Conservation (phyloP, 2,888 invertebrate genomes). For the Cosmia trapezina region DNA sequence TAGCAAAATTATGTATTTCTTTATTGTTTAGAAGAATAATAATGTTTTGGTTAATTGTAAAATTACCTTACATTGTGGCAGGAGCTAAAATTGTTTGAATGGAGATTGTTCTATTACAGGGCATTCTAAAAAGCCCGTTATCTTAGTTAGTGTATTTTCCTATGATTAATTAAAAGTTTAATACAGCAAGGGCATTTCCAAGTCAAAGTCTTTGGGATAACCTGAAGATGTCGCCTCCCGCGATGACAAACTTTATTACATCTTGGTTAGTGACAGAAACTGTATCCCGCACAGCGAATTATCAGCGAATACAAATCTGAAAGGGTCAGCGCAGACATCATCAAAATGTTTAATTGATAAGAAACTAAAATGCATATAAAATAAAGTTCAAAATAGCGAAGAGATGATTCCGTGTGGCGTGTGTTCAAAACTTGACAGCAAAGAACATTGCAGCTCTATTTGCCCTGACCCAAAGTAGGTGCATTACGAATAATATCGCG, state of each 20-base stretch:
- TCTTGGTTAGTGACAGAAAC: not conserved
- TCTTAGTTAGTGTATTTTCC: not conserved
- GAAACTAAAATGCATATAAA: not conserved
- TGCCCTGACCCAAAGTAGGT: not conserved
- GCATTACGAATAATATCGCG: not conserved
- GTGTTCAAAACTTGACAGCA: not conserved
- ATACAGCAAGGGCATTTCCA: slow-evolving; percentile 15
- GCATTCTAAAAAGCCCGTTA: slow-evolving; percentile 1
- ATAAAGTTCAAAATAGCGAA: slow-evolving; percentile 8
- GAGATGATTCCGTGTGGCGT: not conserved
- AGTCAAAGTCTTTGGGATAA: not conserved
- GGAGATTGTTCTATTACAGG: not conserved
- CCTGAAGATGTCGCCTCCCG: not conserved
- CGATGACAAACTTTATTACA: not conserved
- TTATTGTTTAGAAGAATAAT: slow-evolving; percentile 2
- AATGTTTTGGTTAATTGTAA: slow-evolving; percentile 8
- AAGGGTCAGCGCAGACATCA: not conserved
- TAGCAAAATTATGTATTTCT: slow-evolving; percentile 30
- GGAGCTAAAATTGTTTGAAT: not conserved
- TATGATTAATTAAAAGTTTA: slow-evolving; percentile 7
- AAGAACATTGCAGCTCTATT: not conserved
- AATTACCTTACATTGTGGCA: slow-evolving; percentile 3
- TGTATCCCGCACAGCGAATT: not conserved
- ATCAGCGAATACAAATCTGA: not conserved
- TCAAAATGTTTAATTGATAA: not conserved